Base-by-base conservation (phyloP, 2,888 invertebrate species). In the Leucophora obtusa region DNA sequence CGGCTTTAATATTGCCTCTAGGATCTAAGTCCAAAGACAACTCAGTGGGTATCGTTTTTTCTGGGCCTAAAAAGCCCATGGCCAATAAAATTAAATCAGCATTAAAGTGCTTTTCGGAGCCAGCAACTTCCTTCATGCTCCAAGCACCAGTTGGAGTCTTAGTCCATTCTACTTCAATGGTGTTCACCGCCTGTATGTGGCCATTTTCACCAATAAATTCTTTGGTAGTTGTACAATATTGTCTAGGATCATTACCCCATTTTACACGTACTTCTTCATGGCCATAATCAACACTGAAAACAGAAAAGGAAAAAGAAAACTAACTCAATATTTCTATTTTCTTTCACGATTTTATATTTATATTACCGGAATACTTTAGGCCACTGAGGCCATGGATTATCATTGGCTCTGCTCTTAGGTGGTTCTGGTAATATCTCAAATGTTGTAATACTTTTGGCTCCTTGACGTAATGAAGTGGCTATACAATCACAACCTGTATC, bases 321-420 rank as follows among this genome's bases (percentile, higher is more conserved):
- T 21, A 10, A 47, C 2, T 24, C 24, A 24, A 3, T 2, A 5
- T 24, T 24, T 9, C 9, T 43, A 10, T 43, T 10, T 15, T 0
- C 15, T 7, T 24, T 6, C 1, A 51, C 4, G 7, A 47, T 15
- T 53, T 15, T 28, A 6, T 28, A 28, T 28, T 4, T 28, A 18
- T 28, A 43, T 59, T 85, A 92, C 92, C 96, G 95, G 93, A 99
- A 98, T 24, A 98, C 96, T 87, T 96, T 93, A 0, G 99, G 99
- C 95, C 97, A 99, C 88, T 98, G 97, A 2, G 99, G 99, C 99
- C 99, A 99, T 0, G 99, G 99, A 91, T 99, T 99, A 89, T 97
- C 97, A 15, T 92, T 92, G 14, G 95, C 94, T 43, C 99, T 93
- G 28, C 92, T 92, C 2, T 92, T 92, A 69, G 97, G 96, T 15